These are phyloP conservation scores for Poecilia wingei DNA, from an alignment of 2,797 vertebrate species.

Conservation along the genomic window DNA sequence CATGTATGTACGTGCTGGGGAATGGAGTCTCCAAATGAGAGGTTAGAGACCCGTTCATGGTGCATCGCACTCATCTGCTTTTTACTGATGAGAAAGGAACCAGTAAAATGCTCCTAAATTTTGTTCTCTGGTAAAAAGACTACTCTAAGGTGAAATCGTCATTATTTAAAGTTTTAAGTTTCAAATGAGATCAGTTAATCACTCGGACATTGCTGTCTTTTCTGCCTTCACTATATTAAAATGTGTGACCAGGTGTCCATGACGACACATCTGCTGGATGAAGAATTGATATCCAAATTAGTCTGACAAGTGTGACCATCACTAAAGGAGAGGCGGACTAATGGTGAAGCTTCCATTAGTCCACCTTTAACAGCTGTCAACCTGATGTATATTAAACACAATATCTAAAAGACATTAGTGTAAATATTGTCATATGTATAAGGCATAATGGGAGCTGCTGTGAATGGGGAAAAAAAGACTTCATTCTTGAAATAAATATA, in stretches of 20 bases:
- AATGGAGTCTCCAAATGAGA: not conserved
- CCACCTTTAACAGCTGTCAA: conserved; percentile 2
- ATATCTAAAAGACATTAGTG: not conserved
- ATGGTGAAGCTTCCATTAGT: conserved; percentile 7
- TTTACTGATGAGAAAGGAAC: not conserved
- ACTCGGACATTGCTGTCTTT: conserved; percentile 17
- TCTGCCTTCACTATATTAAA: conserved; percentile 30
- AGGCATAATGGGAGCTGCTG: not conserved
- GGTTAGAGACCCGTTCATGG: not conserved
- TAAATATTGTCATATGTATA: not conserved
- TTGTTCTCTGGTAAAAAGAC: not conserved
- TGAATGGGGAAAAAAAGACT: not conserved
- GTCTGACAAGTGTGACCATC: conserved; percentile 25
- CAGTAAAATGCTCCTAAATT: not conserved
- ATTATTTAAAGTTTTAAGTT: not conserved
- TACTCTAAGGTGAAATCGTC: not conserved
- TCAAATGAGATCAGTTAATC: conserved; percentile 13
- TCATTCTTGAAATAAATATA: not conserved
- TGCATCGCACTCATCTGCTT: not conserved
- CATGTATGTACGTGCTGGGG: not conserved
- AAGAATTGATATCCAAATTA: conserved; percentile 27
- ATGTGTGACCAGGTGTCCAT: conserved; percentile 8
- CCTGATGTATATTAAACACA: conserved; percentile 1
- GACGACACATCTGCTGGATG: conserved; percentile 16
- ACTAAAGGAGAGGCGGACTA: conserved; percentile 24